A percentile compares a stretch with the other conserved stretches of the same genome.
Evolutionary conservation across 2,888 invertebrate genomes (phyloP).

Genomic region (Nemotelus pantherinus): DNA sequence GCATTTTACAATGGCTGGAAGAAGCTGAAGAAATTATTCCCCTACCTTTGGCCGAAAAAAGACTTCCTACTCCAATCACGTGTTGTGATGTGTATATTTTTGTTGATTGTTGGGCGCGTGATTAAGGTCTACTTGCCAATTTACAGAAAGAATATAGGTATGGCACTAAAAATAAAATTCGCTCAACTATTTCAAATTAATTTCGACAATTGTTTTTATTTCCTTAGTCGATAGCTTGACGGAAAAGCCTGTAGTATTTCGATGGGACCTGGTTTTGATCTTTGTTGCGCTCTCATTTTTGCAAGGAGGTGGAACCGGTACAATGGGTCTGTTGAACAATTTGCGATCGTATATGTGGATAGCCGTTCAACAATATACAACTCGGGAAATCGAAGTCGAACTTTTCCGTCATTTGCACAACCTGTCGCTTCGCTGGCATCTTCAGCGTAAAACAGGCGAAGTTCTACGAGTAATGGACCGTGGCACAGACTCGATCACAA

Average conservation of each 20-base stretch:
- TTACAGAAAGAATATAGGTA: conserved; percentile 91
- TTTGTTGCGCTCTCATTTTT: conserved; percentile 91
- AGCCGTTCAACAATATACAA: conserved; percentile 93
- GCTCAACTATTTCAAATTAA: background rate
- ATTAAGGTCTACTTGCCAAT: conserved; percentile 93
- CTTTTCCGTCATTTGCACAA: conserved; percentile 89
- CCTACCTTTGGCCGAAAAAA: conserved; percentile 95
- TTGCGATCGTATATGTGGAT: conserved; percentile 94
- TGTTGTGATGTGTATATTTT: conserved; percentile 82
- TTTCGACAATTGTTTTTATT: conserved; percentile 3
- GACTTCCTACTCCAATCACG: conserved; percentile 79
- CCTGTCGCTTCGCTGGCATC: conserved; percentile 93
- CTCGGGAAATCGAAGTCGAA: conserved; percentile 88
- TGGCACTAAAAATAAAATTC: conserved; percentile 56
- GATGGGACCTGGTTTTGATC: conserved; percentile 90
- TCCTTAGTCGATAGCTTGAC: conserved; percentile 82
- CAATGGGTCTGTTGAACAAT: conserved; percentile 93
- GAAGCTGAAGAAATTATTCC: conserved; percentile 82
- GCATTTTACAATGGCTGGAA: conserved; percentile 82
- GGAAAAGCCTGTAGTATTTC: conserved; percentile 69
- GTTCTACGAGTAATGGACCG: conserved; percentile 96
- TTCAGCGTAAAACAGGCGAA: conserved; percentile 95
- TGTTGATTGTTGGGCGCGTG: conserved; percentile 81
- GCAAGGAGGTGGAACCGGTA: conserved; percentile 93
- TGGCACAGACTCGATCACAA: conserved; percentile 96